A percentile compares a stretch with the other conserved stretches of the same genome.
These are phyloP conservation scores for Colaptes auratus DNA, from an alignment of 2,113 vertebrate species.

Conservation along the genomic window DNA sequence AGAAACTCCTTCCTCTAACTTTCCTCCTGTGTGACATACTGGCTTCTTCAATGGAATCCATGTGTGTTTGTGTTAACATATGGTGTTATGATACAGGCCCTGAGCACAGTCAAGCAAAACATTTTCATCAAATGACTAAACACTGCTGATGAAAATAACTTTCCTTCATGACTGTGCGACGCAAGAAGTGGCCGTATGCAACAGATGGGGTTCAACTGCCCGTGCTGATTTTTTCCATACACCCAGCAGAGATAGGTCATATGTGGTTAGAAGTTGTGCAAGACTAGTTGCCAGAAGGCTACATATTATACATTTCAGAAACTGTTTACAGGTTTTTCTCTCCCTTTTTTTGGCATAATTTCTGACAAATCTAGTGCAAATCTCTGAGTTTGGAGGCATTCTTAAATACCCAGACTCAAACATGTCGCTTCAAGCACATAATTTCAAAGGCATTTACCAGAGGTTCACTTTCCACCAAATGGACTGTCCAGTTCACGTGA, in stretches of 20 bases:
- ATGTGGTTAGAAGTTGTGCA: conserved; percentile 39
- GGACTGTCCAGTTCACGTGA: background rate
- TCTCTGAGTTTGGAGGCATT: background rate
- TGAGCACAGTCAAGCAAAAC: conserved; percentile 34
- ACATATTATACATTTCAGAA: background rate
- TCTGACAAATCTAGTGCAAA: background rate
- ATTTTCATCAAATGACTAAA: conserved; percentile 51
- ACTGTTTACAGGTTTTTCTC: conserved; percentile 6
- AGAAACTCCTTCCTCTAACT: background rate
- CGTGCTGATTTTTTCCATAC: conserved; percentile 21
- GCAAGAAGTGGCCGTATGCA: background rate
- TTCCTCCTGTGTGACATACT: background rate
- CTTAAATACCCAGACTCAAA: background rate
- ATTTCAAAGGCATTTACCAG: background rate
- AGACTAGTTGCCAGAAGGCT: background rate
- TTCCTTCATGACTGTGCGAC: conserved; percentile 26
- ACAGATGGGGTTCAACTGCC: conserved; percentile 20
- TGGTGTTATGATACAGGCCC: conserved; percentile 1
- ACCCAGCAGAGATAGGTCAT: background rate
- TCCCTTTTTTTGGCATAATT: background rate
- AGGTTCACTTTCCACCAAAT: background rate
- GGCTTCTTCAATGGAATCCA: conserved; percentile 34
- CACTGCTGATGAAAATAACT: conserved; percentile 60
- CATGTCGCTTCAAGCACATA: background rate
- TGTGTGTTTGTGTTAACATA: conserved; percentile 5